Conservation (phyloP, 2,888 invertebrate genomes). For the Argyresthia albistria region DNA sequence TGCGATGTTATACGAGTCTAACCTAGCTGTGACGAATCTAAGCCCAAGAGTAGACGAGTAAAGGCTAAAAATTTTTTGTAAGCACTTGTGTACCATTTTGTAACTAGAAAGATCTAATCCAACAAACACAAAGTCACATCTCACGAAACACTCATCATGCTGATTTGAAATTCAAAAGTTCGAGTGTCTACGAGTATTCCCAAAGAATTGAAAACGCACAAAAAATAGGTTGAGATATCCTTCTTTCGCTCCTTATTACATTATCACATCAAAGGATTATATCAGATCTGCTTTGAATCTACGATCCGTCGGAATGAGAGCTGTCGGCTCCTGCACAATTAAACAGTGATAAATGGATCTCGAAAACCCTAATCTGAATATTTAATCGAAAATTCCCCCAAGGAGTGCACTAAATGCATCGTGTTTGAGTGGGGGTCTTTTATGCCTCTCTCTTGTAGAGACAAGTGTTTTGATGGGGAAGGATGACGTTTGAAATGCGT, state of each 20-base stretch:
- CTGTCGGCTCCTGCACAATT: conserved; percentile 56
- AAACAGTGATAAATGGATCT: conserved; percentile 67
- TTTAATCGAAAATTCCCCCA: conserved; percentile 68
- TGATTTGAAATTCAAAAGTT: no score
- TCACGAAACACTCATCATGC: no score
- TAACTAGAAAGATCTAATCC: no score
- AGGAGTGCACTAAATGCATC: conserved; percentile 15
- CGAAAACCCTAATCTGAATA: conserved; percentile 71
- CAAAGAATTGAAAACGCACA: neutral
- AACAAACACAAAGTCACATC: no score
- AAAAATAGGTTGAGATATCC: neutral
- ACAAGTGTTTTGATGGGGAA: no score
- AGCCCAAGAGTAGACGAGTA: no score
- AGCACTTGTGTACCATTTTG: no score
- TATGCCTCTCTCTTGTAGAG: neutral
- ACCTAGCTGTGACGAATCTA: no score
- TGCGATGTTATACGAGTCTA: no score
- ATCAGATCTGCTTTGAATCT: conserved; percentile 3
- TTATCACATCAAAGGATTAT: conserved; percentile 64
- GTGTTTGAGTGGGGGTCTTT: neutral
- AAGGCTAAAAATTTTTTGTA: no score
- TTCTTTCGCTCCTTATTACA: conserved; percentile 34
- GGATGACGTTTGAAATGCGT: neutral
- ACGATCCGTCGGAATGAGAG: conserved; percentile 36
- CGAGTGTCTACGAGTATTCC: neutral